Percentiles rank a stretch among this genome's conserved stretches.
phyloP scores from a whole-genome alignment of 2,113 vertebrate species.

The Leucopsar rothschildi region DNA sequence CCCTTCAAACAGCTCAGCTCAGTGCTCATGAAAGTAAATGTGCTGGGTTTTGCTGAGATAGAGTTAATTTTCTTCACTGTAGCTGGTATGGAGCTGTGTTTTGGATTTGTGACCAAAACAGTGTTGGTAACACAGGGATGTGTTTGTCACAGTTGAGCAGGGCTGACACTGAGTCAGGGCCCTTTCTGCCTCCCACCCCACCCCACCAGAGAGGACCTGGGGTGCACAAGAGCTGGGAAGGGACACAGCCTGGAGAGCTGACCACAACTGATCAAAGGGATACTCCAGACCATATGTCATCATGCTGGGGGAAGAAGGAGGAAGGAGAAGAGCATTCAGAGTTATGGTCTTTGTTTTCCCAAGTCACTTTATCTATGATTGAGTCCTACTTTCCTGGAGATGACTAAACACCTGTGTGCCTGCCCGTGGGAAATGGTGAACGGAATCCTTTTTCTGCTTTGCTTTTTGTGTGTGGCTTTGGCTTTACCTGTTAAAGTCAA shows the following conservation, averaged over 20 bases:
- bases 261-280: fast-evolving
- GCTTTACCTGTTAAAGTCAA: neutral
- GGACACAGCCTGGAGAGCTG: neutral
- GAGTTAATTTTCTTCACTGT: neutral
- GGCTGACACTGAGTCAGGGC: neutral
- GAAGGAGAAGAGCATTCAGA: neutral
- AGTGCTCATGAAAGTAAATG: neutral
- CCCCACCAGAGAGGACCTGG: neutral
- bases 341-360: neutral
- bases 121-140: neutral
- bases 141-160: neutral
- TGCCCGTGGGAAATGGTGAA: neutral
- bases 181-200: neutral
- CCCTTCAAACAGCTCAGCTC: neutral
- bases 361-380: neutral
- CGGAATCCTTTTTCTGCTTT: neutral
- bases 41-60: neutral
- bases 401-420: neutral
- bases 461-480: neutral
- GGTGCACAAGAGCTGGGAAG: neutral
- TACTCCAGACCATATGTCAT: neutral
- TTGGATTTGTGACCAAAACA: neutral
- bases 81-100: neutral
- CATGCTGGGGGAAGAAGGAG: neutral
- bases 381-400: neutral